phyloP scores from a whole-genome alignment of 2,888 invertebrate genomes.

The Branchellion lobata region DNA sequence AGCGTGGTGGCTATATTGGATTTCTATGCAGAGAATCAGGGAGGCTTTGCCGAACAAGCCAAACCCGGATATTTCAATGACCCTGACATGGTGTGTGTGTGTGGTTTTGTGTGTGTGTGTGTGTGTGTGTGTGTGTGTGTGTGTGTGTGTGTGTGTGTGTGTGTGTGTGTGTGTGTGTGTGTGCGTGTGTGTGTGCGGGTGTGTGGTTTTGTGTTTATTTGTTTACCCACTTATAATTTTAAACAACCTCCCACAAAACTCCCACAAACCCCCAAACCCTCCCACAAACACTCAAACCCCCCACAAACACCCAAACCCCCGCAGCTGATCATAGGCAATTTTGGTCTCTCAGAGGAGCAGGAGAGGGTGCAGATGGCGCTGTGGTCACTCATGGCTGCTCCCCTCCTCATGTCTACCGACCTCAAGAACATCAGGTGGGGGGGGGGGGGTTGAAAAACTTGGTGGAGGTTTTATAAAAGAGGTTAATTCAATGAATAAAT shows the following conservation, averaged over 20 bases:
- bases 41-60: constrained; percentile 78
- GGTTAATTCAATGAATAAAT: too few species aligned
- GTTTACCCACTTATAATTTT: too few species aligned
- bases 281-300: too few species aligned
- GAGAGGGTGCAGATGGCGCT: constrained; percentile 93
- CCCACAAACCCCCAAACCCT: too few species aligned
- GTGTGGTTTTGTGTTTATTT: too few species aligned
- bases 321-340: constrained; percentile 88
- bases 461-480: too few species aligned
- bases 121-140: not conserved
- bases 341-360: constrained; percentile 88
- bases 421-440: constrained; percentile 81
- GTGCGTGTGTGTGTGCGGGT: too few species aligned
- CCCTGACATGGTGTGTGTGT: constrained; percentile 50
- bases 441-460: constrained; percentile 43
- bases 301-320: constrained; percentile 54
- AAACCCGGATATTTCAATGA: constrained; percentile 53
- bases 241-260: too few species aligned
- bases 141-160: too few species aligned
- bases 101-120: not conserved
- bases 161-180: too few species aligned
- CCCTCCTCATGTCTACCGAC: constrained; percentile 92
- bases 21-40: constrained; percentile 90
- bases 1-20: constrained; percentile 87
- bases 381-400: constrained; percentile 92